Conservation (phyloP, 2,888 invertebrate species). For the Opisthograptis luteolata region DNA sequence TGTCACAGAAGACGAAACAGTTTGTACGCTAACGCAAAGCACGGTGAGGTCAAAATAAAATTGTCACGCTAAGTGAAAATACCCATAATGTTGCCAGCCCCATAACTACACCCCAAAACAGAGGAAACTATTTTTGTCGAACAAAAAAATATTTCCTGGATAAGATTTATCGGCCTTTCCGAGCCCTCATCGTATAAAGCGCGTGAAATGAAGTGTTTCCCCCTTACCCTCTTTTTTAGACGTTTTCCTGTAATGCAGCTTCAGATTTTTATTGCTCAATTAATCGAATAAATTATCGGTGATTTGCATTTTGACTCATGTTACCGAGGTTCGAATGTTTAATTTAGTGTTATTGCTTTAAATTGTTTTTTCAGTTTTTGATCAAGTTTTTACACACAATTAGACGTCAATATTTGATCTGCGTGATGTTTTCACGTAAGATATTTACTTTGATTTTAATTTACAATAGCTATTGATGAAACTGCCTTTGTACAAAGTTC, state of each 20-base stretch:
- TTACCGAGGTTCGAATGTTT: slow-evolving; percentile 51
- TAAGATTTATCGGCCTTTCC: slow-evolving; percentile 63
- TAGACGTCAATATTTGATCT: not conserved
- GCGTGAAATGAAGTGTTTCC: slow-evolving; percentile 83
- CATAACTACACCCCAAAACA: slow-evolving; percentile 66
- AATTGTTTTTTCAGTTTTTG: slow-evolving; percentile 22
- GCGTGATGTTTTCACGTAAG: no score
- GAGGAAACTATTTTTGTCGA: slow-evolving; percentile 81
- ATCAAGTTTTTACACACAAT: slow-evolving; percentile 5
- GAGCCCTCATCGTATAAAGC: slow-evolving; percentile 66
- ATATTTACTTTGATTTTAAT: no score
- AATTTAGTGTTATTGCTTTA: slow-evolving; percentile 36
- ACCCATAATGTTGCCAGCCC: slow-evolving; percentile 46
- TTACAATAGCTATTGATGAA: not conserved
- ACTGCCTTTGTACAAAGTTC: not conserved
- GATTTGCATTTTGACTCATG: slow-evolving; percentile 55
- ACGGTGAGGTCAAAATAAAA: slow-evolving; percentile 20
- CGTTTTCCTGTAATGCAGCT: slow-evolving; percentile 49
- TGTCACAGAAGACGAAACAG: slow-evolving; percentile 14
- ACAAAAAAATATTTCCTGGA: slow-evolving; percentile 79
- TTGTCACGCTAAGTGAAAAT: slow-evolving; percentile 38
- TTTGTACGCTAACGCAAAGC: not conserved
- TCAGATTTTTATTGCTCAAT: slow-evolving; percentile 77
- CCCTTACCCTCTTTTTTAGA: slow-evolving; percentile 53
- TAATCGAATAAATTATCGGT: slow-evolving; percentile 65